Evolutionary conservation across 2,113 vertebrate species (phyloP).

Genomic region (Dromaius novaehollandiae): DNA sequence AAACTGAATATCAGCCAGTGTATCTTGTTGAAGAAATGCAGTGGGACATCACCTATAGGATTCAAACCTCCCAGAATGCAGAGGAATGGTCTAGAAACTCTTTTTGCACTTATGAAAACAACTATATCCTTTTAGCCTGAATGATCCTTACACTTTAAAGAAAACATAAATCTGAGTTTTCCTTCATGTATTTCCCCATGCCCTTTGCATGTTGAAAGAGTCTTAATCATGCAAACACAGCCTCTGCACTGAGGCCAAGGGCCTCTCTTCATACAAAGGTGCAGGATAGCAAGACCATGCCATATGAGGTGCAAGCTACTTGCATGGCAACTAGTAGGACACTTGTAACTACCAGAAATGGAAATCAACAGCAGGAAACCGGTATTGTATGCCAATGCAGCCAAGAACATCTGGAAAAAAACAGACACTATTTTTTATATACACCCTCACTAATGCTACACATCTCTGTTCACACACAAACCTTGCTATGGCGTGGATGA

Average conservation of each 20-base stretch:
- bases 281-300: background rate
- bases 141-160: background rate
- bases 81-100: background rate
- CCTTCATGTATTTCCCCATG: background rate
- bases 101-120: background rate
- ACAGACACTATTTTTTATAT: fast-evolving
- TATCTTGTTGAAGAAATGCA: background rate
- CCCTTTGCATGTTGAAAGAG: fast-evolving
- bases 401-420: background rate
- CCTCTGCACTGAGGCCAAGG: background rate
- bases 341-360: background rate
- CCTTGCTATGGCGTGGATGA: fast-evolving
- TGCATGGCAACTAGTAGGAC: background rate
- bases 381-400: background rate
- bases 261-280: background rate
- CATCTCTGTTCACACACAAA: background rate
- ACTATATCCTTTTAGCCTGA: background rate
- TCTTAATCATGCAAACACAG: fast-evolving
- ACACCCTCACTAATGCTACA: background rate
- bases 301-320: background rate
- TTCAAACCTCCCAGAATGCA: background rate
- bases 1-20: fast-evolving
- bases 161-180: background rate
- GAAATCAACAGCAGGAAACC: background rate
- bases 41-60: background rate